Evolutionary conservation across 1,140 invertebrate genomes (phyloP).

Genomic region (Reticulitermes speratus): DNA sequence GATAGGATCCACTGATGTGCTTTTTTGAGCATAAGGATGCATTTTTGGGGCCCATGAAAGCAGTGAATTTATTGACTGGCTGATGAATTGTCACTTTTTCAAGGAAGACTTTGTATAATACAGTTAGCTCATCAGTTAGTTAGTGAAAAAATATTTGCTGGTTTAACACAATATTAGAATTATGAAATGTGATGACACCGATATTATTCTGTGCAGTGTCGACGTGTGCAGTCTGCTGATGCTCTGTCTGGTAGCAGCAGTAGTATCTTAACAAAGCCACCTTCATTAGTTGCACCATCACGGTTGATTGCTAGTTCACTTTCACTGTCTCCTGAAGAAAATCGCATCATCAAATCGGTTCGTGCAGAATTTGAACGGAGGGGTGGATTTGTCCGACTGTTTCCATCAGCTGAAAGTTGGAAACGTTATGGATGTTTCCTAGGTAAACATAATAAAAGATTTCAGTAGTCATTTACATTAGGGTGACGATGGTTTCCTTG

Average conservation of each 20-base stretch:
- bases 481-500: background rate
- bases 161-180: too few species aligned
- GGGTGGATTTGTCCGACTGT: conserved; percentile 89
- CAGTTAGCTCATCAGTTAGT: too few species aligned
- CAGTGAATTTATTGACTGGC: too few species aligned
- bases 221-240: conserved; percentile 30
- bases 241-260: background rate
- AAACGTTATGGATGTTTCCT: conserved; percentile 72
- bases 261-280: conserved; percentile 13
- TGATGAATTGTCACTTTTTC: too few species aligned
- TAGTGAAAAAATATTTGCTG: too few species aligned
- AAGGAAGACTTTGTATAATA: too few species aligned
- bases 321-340: conserved; percentile 73
- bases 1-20: too few species aligned
- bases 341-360: conserved; percentile 71
- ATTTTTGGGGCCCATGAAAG: too few species aligned
- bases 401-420: conserved; percentile 87
- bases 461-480: background rate
- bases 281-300: background rate
- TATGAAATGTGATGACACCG: too few species aligned
- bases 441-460: conserved; percentile 49
- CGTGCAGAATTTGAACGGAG: conserved; percentile 79
- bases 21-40: too few species aligned
- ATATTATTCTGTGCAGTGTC: background rate
- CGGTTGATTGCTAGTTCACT: conserved; percentile 37